Conservation (phyloP, 2,888 invertebrate species). For the Nomada ferruginata region DNA sequence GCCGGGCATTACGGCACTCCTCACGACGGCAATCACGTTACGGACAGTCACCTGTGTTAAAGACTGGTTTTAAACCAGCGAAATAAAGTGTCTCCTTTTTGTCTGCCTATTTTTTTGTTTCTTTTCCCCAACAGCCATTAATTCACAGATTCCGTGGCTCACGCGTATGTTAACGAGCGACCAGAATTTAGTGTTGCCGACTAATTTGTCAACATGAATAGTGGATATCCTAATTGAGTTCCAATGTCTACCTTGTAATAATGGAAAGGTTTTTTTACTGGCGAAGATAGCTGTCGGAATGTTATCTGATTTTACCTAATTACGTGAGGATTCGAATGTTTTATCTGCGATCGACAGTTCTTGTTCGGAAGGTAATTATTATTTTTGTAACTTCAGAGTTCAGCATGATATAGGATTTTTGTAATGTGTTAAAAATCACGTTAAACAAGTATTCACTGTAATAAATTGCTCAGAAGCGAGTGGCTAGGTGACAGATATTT, state of each 20-base stretch:
- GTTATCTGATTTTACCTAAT: too few species aligned
- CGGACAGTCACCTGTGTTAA: not conserved
- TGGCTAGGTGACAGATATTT: too few species aligned
- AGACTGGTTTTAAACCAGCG: constrained; percentile 19
- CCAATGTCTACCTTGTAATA: not conserved
- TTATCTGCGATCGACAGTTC: too few species aligned
- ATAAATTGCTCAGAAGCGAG: too few species aligned
- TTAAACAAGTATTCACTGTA: too few species aligned
- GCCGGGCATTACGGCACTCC: constrained; percentile 26
- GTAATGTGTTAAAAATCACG: too few species aligned
- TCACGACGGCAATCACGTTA: constrained; percentile 9
- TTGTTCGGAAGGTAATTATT: too few species aligned
- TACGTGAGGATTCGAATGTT: too few species aligned
- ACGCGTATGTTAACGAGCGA: constrained; percentile 1
- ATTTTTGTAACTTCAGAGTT: too few species aligned
- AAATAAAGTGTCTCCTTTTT: constrained; percentile 5
- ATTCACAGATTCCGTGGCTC: not conserved
- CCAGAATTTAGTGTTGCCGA: not conserved
- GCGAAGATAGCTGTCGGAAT: too few species aligned
- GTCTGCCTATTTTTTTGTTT: too few species aligned
- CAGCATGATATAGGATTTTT: too few species aligned
- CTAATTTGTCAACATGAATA: constrained; percentile 3
- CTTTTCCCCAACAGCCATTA: not conserved
- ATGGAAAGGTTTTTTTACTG: not conserved
- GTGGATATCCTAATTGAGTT: not conserved